phyloP scores from a whole-genome alignment of 1,140 invertebrate genomes.

The Leucophenga varia region DNA sequence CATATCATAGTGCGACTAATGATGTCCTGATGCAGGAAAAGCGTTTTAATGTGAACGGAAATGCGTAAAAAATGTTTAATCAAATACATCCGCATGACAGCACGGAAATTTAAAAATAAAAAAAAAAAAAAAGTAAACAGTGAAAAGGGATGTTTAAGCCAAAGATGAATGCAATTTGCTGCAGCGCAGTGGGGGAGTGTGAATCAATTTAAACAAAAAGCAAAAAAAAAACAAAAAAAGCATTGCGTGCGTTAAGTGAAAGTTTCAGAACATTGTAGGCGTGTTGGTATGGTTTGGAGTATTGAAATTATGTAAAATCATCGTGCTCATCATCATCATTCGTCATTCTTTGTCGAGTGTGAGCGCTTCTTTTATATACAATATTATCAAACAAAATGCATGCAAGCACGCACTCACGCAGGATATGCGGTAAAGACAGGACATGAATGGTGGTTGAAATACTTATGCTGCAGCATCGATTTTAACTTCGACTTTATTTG shows the following conservation, averaged over 20 bases:
- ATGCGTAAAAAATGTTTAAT: conserved; percentile 51
- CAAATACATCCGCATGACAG: conserved; percentile 50
- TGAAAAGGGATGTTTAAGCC: background rate
- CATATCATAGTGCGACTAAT: too few relatives aligned
- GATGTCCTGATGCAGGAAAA: conserved; percentile 12
- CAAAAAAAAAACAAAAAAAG: background rate
- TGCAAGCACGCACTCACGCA: background rate
- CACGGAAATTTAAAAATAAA: conserved; percentile 28
- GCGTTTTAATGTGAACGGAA: conserved; percentile 32
- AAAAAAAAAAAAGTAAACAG: background rate
- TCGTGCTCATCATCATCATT: conserved; percentile 12
- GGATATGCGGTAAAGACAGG: too few relatives aligned
- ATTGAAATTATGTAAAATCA: conserved; percentile 45
- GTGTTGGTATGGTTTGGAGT: too few relatives aligned
- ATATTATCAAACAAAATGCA: too few relatives aligned
- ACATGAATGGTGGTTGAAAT: too few relatives aligned
- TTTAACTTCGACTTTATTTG: conserved; percentile 1
- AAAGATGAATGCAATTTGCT: too few relatives aligned
- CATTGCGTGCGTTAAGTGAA: conserved; percentile 17
- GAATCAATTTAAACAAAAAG: conserved; percentile 43
- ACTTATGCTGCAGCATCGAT: too few relatives aligned
- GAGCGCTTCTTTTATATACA: too few relatives aligned
- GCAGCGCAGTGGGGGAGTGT: conserved; percentile 14
- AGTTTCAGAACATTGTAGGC: too few relatives aligned
- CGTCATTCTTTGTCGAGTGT: too few relatives aligned